Evolutionary conservation across 2,113 vertebrate species (phyloP), one percentile per base, ranked within the genome.

Genomic region (Podocnemis expansa): DNA sequence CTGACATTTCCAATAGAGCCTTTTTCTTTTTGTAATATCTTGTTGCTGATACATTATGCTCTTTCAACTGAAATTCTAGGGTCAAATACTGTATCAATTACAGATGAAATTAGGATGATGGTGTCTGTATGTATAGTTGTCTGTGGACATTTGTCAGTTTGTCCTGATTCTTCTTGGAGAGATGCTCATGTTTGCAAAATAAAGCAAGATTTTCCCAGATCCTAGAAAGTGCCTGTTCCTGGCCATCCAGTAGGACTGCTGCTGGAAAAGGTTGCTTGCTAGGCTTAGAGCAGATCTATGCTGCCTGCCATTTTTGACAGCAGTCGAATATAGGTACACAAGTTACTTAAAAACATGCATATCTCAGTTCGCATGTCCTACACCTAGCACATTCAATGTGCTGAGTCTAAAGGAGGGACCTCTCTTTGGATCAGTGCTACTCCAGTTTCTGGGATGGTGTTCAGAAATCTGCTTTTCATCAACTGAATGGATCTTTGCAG

Each of bases 41-140:
- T 54, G 11, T 78, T 0, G 3, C 34, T 54, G 12, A 56, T 67
- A 8, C 5, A 0, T 13, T 55, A 8, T 29, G 45, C 41, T 38
- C 56, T 60, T 19, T 10, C 16, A 27, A 9, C 19, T 10, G 21
- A 82, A 34, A 41, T 31, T 17, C 58, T 79, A 84, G 24, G 79
- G n/a, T 88, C 27, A 10, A 55, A 6, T 83, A 58, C 54, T 34
- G 1, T 5, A 0, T 2, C 10, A 19, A 70, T 70, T n/a, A 11
- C 4, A 21, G n/a, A 8, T 67, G 34, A 67, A 67, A 67, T 19
- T 67, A 67, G 34, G 21, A 8, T 38, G 8, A 34, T 34, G 31
- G 31, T 63, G 14, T 63, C 16, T 63, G 13, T n/a, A 63, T 63
- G 60, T 63, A 63, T 63, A 63, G 60, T n/a, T 63, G 29, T 63